Percentiles rank a stretch among this genome's conserved stretches.
These are phyloP conservation scores for Nasua narica DNA, from an alignment of 2,797 vertebrate species.

Conservation along the genomic window DNA sequence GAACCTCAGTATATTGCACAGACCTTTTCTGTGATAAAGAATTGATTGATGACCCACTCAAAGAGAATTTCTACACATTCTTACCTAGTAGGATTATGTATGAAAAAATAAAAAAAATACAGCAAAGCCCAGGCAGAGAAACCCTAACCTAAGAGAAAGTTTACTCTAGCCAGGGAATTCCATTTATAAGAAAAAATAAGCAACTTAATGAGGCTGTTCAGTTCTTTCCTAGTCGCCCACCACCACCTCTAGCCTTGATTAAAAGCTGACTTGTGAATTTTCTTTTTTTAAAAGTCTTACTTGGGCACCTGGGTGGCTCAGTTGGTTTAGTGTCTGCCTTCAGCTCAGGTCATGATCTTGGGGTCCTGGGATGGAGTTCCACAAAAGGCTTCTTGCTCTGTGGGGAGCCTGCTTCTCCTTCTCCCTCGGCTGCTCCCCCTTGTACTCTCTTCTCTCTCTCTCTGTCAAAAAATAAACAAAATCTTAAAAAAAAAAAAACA, in stretches of 20 bases:
- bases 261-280: neutral
- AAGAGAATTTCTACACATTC: neutral
- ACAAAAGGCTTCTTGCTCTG: neutral
- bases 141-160: neutral
- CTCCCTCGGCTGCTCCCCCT: neutral
- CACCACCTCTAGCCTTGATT: neutral
- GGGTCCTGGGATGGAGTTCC: neutral
- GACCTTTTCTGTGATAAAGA: neutral
- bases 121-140: neutral
- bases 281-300: neutral
- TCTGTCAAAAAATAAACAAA: neutral
- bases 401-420: neutral
- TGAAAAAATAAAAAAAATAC: conserved; percentile 41
- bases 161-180: neutral
- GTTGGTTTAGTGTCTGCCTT: neutral
- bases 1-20: neutral
- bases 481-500: neutral
- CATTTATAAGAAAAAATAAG: neutral
- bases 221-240: neutral
- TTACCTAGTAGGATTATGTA: neutral
- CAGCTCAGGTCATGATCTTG: neutral
- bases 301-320: neutral
- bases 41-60: neutral
- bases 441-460: neutral
- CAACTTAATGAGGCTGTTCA: neutral